Percentiles rank a stretch among this genome's conserved stretches.
phyloP scores from a whole-genome alignment of 37 sponge, comb jelly and placozoan species.

The Ianthella basta region DNA sequence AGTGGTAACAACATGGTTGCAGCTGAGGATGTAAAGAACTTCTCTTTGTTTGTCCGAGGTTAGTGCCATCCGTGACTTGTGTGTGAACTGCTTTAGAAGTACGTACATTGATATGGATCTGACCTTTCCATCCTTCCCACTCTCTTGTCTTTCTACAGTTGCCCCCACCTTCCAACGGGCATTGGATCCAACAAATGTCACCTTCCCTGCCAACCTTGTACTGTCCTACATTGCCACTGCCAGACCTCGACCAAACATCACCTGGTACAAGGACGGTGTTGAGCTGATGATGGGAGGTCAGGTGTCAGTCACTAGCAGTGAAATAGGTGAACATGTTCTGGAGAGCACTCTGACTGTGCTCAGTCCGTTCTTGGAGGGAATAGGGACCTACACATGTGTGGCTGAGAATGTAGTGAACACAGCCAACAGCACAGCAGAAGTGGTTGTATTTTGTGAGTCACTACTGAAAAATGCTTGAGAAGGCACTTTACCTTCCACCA shows the following conservation, averaged over 20 bases:
- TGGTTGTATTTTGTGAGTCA: slow-evolving; percentile 6
- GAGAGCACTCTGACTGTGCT: slow-evolving; percentile 1
- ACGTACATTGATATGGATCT: no score
- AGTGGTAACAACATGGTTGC: background rate
- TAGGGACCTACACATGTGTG: slow-evolving; percentile 56
- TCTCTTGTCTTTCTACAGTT: slow-evolving; percentile 23
- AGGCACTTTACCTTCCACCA: no score
- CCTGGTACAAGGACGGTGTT: slow-evolving; percentile 56
- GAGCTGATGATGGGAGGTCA: slow-evolving; percentile 5
- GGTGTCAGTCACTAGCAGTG: background rate
- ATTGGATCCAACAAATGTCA: background rate
- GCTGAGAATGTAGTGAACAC: slow-evolving; percentile 35
- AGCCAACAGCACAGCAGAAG: slow-evolving; percentile 10
- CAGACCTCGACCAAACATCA: slow-evolving; percentile 56
- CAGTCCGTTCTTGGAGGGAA: slow-evolving; percentile 14
- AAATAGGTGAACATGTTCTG: background rate
- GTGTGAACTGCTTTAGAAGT: no score
- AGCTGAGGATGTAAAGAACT: background rate
- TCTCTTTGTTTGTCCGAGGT: slow-evolving; percentile 54
- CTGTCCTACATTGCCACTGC: slow-evolving; percentile 53
- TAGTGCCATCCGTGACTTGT: background rate
- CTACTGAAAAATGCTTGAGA: background rate
- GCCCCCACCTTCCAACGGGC: slow-evolving; percentile 17
- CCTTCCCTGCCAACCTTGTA: background rate
- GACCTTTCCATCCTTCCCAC: no score